Conservation (phyloP, 2,113 vertebrate genomes). For the Chloropsis cyanopogon region DNA sequence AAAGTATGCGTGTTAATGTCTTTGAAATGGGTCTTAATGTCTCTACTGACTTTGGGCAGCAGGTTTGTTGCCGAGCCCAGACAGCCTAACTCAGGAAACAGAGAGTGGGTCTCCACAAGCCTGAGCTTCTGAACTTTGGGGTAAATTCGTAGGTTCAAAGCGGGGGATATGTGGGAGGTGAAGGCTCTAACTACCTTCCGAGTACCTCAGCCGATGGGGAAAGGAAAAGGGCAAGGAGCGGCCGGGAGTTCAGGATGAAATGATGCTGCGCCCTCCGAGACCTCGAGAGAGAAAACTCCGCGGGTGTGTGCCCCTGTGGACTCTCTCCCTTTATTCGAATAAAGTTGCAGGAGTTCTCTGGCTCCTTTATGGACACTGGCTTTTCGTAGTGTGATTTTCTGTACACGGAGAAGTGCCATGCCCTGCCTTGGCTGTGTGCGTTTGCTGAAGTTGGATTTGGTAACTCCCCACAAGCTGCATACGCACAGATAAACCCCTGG, state of each 20-base stretch:
- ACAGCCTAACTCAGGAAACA: background rate
- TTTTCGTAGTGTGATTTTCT: background rate
- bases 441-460: background rate
- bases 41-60: background rate
- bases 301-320: background rate
- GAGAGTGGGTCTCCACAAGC: background rate
- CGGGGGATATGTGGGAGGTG: background rate
- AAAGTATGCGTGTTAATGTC: background rate
- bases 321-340: background rate
- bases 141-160: background rate
- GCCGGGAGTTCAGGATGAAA: background rate
- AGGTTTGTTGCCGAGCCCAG: background rate
- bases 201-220: background rate
- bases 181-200: background rate
- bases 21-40: background rate
- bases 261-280: background rate
- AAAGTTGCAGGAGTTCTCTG: background rate
- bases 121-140: no score
- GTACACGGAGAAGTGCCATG: fast-evolving
- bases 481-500: fast-evolving
- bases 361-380: background rate
- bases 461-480: fast-evolving
- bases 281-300: no score
- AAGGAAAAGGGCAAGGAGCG: no score
- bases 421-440: fast-evolving